Evolutionary conservation across 2,888 invertebrate genomes (phyloP).

Genomic region (Campoplex nolae): DNA sequence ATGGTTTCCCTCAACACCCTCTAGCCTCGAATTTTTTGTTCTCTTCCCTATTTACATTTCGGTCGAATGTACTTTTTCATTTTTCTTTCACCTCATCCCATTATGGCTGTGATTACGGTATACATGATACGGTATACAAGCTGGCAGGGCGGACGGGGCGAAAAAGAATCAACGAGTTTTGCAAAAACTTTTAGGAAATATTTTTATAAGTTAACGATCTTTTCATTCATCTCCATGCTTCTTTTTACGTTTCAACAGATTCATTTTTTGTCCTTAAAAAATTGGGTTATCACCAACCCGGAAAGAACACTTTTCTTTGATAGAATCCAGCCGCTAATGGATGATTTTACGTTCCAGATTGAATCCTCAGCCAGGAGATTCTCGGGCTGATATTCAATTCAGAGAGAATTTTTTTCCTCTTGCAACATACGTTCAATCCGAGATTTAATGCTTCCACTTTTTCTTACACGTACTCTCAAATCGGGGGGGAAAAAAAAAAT

Average conservation of each 20-base stretch:
- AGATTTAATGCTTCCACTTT: conserved; percentile 7
- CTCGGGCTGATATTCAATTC: not conserved
- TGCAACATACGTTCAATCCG: not conserved
- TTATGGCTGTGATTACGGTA: not conserved
- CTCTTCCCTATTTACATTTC: conserved; percentile 18
- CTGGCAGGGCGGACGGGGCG: not conserved
- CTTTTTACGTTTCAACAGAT: not conserved
- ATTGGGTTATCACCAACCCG: not conserved
- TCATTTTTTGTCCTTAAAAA: not conserved
- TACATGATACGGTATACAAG: not conserved
- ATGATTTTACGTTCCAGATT: conserved; percentile 11
- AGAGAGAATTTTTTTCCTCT: not conserved
- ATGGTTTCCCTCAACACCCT: conserved; percentile 46
- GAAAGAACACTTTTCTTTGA: not conserved
- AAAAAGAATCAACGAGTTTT: not conserved
- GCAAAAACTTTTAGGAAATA: not conserved
- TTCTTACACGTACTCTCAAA: not conserved
- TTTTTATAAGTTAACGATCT: not conserved
- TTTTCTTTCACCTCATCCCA: not conserved
- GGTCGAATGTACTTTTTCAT: not conserved
- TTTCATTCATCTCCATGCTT: not conserved
- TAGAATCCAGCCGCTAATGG: not conserved
- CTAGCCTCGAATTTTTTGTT: conserved; percentile 9
- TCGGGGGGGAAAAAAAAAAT: conserved; percentile 8
- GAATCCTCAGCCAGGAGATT: not conserved